Evolutionary conservation across 2,113 vertebrate genomes (phyloP).

Genomic region (Eidolon helvum): DNA sequence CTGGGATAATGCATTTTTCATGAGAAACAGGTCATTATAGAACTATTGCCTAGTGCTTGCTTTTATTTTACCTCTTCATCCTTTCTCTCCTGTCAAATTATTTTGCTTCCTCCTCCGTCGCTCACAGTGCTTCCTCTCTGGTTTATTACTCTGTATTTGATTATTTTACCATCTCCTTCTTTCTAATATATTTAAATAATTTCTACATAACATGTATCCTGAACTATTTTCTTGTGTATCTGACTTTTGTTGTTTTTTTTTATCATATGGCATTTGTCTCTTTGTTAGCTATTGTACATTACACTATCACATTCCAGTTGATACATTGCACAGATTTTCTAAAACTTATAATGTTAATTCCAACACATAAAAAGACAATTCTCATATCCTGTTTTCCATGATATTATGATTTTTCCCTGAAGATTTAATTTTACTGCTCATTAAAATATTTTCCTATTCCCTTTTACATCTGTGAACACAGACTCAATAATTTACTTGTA

Average conservation of each 20-base stretch:
- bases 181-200: not conserved
- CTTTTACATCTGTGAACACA: not conserved
- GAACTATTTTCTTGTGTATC: not conserved
- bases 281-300: not conserved
- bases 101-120: not conserved
- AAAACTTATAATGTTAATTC: conserved; percentile 30
- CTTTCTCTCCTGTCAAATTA: conserved; percentile 18
- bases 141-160: not conserved
- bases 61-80: not conserved
- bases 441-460: not conserved
- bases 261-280: not conserved
- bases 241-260: not conserved
- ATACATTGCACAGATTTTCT: not conserved
- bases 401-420: conserved; percentile 1
- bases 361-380: conserved; percentile 1
- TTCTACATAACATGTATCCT: not conserved
- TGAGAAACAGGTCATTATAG: conserved; percentile 41
- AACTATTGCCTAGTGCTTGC: not conserved
- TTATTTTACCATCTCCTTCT: not conserved
- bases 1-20: not conserved
- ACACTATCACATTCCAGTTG: not conserved
- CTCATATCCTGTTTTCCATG: not conserved
- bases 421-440: conserved; percentile 16
- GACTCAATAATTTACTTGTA: conserved; percentile 18
- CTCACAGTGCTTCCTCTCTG: not conserved